These are phyloP conservation scores for Drosophila multiciliata DNA, from an alignment of 2,888 invertebrate genomes.

Conservation along the genomic window DNA sequence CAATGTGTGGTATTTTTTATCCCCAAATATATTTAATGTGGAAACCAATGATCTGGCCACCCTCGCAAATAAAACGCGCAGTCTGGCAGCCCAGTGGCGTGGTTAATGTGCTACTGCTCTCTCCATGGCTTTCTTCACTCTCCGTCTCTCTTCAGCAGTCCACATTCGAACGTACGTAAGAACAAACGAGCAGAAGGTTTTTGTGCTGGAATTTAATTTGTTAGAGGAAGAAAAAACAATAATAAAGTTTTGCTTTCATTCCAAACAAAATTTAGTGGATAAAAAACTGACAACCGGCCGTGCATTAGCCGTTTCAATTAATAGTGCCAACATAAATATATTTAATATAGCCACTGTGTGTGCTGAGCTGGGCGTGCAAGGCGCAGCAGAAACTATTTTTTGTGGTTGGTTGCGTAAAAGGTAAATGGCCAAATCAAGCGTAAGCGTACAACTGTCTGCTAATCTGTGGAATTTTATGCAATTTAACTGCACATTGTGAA, in stretches of 20 bases:
- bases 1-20: background rate
- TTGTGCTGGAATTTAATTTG: constrained; percentile 80
- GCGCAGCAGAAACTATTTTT: constrained; percentile 46
- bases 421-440: constrained; percentile 54
- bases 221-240: constrained; percentile 83
- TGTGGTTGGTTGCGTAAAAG: constrained; percentile 75
- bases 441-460: background rate
- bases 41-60: constrained; percentile 1
- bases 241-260: constrained; percentile 75
- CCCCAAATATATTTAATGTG: background rate
- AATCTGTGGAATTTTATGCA: background rate
- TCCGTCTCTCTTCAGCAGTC: constrained; percentile 69
- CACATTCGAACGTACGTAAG: constrained; percentile 63
- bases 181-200: constrained; percentile 65
- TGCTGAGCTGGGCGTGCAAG: constrained; percentile 56
- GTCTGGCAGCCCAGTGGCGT: constrained; percentile 39
- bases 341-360: constrained; percentile 27
- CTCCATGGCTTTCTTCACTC: constrained; percentile 61
- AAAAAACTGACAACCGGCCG: constrained; percentile 35
- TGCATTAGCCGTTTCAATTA: constrained; percentile 14
- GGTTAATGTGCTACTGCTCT: constrained; percentile 59
- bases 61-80: background rate
- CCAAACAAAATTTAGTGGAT: constrained; percentile 66
- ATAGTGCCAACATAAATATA: constrained; percentile 22
- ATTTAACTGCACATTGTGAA: background rate